Conservation (phyloP, 2,888 invertebrate genomes). For the Petrophora chlorosata region DNA sequence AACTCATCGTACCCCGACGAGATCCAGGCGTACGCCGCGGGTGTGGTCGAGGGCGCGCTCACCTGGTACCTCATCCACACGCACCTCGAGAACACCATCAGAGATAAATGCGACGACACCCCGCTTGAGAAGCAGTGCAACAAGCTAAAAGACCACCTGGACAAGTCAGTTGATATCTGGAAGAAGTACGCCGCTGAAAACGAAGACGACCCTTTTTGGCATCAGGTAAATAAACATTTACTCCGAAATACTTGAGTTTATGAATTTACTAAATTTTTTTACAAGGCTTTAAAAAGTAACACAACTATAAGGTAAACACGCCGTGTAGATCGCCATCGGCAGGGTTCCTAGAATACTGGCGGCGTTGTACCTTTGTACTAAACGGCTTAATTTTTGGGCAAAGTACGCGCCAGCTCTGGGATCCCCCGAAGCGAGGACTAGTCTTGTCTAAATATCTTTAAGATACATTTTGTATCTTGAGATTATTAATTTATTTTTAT, state of each 20-base stretch:
- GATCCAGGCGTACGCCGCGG: constrained; percentile 94
- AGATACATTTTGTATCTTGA: no score
- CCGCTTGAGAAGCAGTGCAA: constrained; percentile 84
- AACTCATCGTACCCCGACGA: constrained; percentile 88
- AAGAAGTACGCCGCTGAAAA: constrained; percentile 81
- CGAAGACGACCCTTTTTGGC: constrained; percentile 88
- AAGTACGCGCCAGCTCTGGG: no score
- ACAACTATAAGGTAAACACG: no score
- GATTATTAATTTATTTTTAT: no score
- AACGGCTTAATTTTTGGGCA: no score
- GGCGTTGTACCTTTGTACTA: no score
- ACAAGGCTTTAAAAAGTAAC: no score
- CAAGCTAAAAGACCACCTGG: constrained; percentile 85
- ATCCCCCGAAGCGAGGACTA: no score
- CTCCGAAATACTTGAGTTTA: not conserved
- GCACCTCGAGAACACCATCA: constrained; percentile 89
- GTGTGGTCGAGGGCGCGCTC: constrained; percentile 91
- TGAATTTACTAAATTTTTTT: no score
- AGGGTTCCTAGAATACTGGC: no score
- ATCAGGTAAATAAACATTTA: constrained; percentile 84
- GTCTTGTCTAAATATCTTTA: no score
- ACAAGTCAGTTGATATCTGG: constrained; percentile 85
- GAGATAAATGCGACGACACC: constrained; percentile 78
- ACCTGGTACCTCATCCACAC: constrained; percentile 92
- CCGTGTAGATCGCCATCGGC: no score